Base-by-base conservation (phyloP, 2,888 invertebrate genomes). In the Cryptophagus acutangulus region DNA sequence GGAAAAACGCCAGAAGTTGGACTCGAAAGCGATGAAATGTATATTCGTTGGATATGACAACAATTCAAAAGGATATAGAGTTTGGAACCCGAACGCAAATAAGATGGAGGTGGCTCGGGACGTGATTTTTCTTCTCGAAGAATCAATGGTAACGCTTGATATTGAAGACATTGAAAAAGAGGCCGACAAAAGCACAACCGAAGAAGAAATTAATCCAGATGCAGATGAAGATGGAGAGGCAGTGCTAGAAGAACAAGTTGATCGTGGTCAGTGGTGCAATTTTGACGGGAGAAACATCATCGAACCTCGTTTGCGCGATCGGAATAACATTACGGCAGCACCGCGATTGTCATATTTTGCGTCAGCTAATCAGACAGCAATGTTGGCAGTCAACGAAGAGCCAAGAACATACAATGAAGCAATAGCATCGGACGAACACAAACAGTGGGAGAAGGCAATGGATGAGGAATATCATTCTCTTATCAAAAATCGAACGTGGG, bases 41-140 rank as follows among this genome's bases (percentile, higher is more conserved):
- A n/a, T 26, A 20, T 26, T 26, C 12, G 9, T 26, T n/a, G 26
- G 26, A 3, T 26, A 26, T 26, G 26, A 26, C n/a, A 13, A 26
- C n/a, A 26, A 26, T 26, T 26, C 26, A 4, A 26, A 26, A 26
- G 26, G 10, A 6, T 26, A 26, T 8, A 3, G 26, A 6, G n/a
- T 26, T 4, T 3, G n/a, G 5, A 26, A 26, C 12, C 5, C n/a
- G n/a, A 26, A n/a, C 3, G 12, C n/a, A 12, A 13, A 26, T 26
- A 6, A 13, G n/a, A 26, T 26, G 12, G 12, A 12, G 3, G 12
- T 26, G n/a, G 12, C 10, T 6, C 26, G 26, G 3, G 26, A 26
- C 12, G 26, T 26, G n/a, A 26, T 3, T 4, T 26, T 26, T n/a
- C n/a, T 26, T 26, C 10, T 12, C n/a, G 26, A 26, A 26, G 9